Evolutionary conservation across 1,140 invertebrate species (phyloP), one percentile per base, ranked within the genome.

Genomic region (Paraescarpia echinospica): DNA sequence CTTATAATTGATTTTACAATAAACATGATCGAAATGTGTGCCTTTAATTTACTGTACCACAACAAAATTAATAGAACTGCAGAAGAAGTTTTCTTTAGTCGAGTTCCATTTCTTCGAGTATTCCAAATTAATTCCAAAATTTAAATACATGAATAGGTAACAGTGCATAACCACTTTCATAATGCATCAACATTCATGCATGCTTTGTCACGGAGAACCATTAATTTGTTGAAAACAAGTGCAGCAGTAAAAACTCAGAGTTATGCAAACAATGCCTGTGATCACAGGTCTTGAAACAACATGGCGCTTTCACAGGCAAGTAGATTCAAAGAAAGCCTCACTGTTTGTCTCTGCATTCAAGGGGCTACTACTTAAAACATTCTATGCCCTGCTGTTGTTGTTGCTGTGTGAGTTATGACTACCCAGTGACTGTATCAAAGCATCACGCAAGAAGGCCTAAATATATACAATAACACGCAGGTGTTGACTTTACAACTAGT

Each of bases 161-260:
- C 22, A 27, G 59, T 77, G 59, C 59, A 77, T 31, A 77, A 77
- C 59, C 59, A 77, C 59, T 77, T 77, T 77, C 59, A 77, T 77
- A 77, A 77, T 77, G 22, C 59, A 77, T 77, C 59, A 77, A 77
- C 22, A 77, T 77, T 77, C 59, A 77, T 77, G 59, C 59, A 77
- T 77, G 59, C 59, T 77, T 77, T 77, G 18, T 77, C 59, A 77
- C 59, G 59, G 59, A 77, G 59, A 77, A 31, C 59, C 59, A 77
- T 77, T 77, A 77, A 77, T 77, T 77, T 77, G 59, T 77, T 77
- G 59, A 77, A 77, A 77, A 77, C 59, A 77, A 77, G 59, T 27
- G 59, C 59, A 2, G 59, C 18, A 22, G 59, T 77, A 18, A 77
- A 77, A 77, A 77, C 59, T 27, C 59, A 27, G 59, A 77, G 59